phyloP scores from a whole-genome alignment of 2,113 vertebrate genomes.

The Lynx canadensis region DNA sequence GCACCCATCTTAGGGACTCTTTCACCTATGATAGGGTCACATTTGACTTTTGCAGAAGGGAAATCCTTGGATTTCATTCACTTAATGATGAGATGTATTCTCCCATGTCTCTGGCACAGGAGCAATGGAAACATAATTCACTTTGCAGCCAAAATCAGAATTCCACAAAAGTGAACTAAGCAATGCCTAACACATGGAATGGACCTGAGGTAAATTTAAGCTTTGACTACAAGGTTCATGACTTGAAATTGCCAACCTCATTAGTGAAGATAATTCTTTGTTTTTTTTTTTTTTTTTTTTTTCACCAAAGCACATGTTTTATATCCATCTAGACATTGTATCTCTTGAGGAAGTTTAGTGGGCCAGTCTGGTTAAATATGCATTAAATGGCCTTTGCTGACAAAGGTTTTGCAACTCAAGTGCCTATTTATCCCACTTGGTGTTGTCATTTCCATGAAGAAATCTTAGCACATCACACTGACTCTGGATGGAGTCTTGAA shows the following conservation, averaged over 20 bases:
- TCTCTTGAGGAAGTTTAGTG: conserved; percentile 19
- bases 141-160: background rate
- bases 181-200: background rate
- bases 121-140: background rate
- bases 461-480: background rate
- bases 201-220: background rate
- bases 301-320: conserved; percentile 42
- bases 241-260: conserved; percentile 1
- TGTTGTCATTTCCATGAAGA: background rate
- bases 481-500: background rate
- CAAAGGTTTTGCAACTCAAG: conserved; percentile 30
- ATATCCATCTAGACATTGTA: background rate
- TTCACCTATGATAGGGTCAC: background rate
- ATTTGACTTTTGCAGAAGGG: conserved; percentile 17
- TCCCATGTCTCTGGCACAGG: background rate
- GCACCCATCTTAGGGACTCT: background rate
- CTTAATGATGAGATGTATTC: background rate
- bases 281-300: background rate
- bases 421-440: background rate
- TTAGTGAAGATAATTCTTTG: background rate
- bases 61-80: background rate
- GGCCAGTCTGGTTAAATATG: background rate
- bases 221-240: background rate
- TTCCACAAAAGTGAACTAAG: conserved; percentile 37
- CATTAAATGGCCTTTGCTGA: background rate